These are phyloP conservation scores for Lacerta bilineata DNA, from an alignment of 2,797 vertebrate species.

Conservation along the genomic window DNA sequence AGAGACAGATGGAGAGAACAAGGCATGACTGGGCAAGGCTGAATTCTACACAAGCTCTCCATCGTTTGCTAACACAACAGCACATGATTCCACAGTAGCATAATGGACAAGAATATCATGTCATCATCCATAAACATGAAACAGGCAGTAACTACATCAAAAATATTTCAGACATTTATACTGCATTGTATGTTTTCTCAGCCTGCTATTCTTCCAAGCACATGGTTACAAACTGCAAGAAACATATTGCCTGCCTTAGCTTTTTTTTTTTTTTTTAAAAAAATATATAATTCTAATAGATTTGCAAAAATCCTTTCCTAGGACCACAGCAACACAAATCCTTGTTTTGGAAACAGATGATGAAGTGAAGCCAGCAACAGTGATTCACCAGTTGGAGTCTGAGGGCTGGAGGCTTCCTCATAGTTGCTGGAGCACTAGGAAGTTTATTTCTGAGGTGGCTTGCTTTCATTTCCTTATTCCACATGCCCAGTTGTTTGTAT, in stretches of 20 bases:
- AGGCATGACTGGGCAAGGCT: not conserved
- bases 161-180: constrained; percentile 48
- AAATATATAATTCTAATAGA: not conserved
- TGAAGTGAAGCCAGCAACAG: constrained; percentile 51
- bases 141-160: constrained; percentile 42
- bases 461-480: constrained; percentile 45
- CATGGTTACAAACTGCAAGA: constrained; percentile 39
- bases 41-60: not conserved
- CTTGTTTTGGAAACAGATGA: constrained; percentile 69
- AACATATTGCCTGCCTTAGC: constrained; percentile 46
- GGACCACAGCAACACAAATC: constrained; percentile 11
- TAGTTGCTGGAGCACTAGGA: constrained; percentile 44
- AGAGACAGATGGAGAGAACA: too few relatives aligned
- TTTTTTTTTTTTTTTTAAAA: not conserved
- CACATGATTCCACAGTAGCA: not conserved
- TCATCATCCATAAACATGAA: not conserved
- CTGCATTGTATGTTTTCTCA: constrained; percentile 57
- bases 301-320: constrained; percentile 35
- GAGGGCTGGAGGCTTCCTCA: constrained; percentile 7
- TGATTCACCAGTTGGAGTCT: constrained; percentile 42
- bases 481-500: constrained; percentile 45
- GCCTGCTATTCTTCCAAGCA: constrained; percentile 60
- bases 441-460: constrained; percentile 39
- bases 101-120: not conserved
- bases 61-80: not conserved